Evolutionary conservation across 2,113 vertebrate species (phyloP).

Genomic region (Myocastor coypus): DNA sequence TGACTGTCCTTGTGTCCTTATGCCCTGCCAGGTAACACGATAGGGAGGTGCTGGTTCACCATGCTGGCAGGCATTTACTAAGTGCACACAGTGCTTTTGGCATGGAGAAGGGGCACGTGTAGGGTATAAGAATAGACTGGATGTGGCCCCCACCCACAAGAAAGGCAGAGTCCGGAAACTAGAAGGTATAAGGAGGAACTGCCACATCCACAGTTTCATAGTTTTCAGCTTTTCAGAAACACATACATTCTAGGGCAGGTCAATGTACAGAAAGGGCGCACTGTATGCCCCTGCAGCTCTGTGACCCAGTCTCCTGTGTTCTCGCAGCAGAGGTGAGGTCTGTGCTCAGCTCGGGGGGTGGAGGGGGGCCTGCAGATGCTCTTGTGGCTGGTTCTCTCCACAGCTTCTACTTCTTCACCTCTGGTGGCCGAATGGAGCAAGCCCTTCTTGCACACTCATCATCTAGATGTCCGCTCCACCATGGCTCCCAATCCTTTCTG

Average conservation of each 20-base stretch:
- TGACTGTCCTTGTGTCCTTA: not conserved
- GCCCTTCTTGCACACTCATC: not conserved
- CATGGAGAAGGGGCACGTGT: not conserved
- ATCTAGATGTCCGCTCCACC: fast-evolving
- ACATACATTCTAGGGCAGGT: not conserved
- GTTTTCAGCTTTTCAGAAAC: not conserved
- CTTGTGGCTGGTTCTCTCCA: not conserved
- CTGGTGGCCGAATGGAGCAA: not conserved
- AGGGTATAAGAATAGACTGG: not conserved
- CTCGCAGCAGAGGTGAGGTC: not conserved
- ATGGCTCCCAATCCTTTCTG: not conserved
- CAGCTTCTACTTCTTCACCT: not conserved
- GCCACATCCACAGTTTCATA: no score
- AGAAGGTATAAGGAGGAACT: not conserved
- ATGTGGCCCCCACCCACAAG: not conserved
- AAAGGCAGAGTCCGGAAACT: not conserved
- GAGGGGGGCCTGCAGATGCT: not conserved
- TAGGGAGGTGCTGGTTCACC: no score
- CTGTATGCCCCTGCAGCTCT: not conserved
- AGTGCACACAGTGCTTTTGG: not conserved
- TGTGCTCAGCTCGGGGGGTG: not conserved
- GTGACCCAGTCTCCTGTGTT: not conserved
- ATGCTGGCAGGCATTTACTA: not conserved
- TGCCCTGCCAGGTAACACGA: not conserved
- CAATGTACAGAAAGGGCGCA: not conserved